Evolutionary conservation across 2,113 vertebrate species (phyloP).

Genomic region (Mionectes macconnelli): DNA sequence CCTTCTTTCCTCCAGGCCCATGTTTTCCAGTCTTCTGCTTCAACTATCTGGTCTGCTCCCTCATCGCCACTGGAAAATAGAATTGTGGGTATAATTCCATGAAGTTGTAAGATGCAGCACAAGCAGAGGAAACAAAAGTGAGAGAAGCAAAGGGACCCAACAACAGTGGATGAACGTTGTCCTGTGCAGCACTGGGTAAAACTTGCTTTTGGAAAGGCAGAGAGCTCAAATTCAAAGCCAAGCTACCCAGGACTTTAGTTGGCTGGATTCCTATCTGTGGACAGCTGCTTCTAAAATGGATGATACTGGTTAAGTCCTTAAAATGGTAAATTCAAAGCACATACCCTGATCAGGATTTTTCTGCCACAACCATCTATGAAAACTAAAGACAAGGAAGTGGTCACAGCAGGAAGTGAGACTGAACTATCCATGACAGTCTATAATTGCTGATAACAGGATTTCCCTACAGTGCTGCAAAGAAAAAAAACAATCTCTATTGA

Average conservation of each 20-base stretch:
- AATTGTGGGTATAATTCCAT: not conserved
- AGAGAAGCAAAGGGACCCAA: not conserved
- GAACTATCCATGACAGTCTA: fast-evolving
- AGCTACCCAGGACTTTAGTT: not conserved
- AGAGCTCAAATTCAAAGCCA: not conserved
- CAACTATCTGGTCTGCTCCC: not conserved
- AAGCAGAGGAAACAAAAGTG: not conserved
- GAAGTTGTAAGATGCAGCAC: not conserved
- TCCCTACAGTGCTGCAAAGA: not conserved
- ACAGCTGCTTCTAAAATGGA: not conserved
- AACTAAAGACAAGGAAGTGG: not conserved
- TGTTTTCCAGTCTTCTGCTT: not conserved
- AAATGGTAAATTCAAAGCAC: not conserved
- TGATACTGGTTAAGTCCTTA: not conserved
- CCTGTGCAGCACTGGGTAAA: not conserved
- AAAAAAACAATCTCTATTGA: not conserved
- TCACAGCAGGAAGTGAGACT: not conserved
- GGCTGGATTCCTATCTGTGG: not conserved
- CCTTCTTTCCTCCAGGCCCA: not conserved
- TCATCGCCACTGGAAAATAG: fast-evolving
- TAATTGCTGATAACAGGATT: not conserved
- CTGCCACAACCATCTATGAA: not conserved
- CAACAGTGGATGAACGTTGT: not conserved
- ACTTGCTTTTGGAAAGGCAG: not conserved
- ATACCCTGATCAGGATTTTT: not conserved